Evolutionary conservation across 2,113 vertebrate genomes (phyloP), one percentile per base, ranked within the genome.

Genomic region (Petromus typicus): DNA sequence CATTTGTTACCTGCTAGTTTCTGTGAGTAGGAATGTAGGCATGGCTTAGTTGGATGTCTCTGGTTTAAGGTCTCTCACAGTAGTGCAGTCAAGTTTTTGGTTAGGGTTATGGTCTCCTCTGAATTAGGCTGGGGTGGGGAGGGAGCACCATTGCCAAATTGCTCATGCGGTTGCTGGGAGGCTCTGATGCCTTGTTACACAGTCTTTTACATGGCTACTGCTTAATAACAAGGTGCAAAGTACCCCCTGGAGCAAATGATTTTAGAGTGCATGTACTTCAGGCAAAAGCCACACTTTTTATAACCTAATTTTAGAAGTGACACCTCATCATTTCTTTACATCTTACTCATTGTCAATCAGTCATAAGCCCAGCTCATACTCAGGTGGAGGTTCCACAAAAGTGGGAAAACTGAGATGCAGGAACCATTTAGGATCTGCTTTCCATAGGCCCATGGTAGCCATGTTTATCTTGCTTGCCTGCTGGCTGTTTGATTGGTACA

Each of bases 281-380:
- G 48, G 66, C 32, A 27, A 69, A 90, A 79, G 45, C 32, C 54
- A 32, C 10, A 61, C 45, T 86, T 76, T 51, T 86, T 43, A 57
- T 54, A 56, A 40, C 34, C 5, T 40, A 51, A 54, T 81, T 22
- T 75, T 66, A 64, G 57, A 88, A 63, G 27, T 61, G 51, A 63
- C 3, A n/a, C 14, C 2, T 51, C 56, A 67, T 48, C 27, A 54
- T 20, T 78, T 48, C 22, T 48, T 61, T 51, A 34, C 73, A 1
- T 85, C 78, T 91, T 32, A 64, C 56, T 86, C 57, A 57, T 81
- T 73, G 37, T 32, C 84, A 91, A 8, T 83, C 76, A 93, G 25
- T 57, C 43, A 2, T 67, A 83, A 30, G 27, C 83, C 61, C 56
- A 84, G 61, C 17, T 30, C 16, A 86, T 23, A 86, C 18, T 67